Conservation (phyloP, 2,113 vertebrate genomes). For the Lycaon pictus region DNA sequence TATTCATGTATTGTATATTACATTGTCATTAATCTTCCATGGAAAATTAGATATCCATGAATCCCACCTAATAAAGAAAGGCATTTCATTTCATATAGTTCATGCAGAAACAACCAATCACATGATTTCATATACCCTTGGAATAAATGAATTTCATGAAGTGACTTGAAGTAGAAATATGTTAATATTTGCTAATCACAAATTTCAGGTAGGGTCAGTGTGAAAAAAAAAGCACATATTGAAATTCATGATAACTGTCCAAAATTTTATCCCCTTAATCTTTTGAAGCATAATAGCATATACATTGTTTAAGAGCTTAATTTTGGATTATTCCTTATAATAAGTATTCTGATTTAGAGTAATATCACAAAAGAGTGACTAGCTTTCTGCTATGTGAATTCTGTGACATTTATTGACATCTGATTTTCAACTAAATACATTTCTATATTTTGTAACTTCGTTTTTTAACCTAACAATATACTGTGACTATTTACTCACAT, state of each 20-base stretch:
- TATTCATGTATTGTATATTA: background rate
- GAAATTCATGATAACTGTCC: background rate
- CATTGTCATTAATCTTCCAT: background rate
- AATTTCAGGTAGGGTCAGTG: background rate
- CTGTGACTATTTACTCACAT: constrained; percentile 36
- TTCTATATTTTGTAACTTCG: background rate
- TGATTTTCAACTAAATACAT: background rate
- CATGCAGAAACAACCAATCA: background rate
- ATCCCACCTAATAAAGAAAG: background rate
- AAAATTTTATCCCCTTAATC: background rate
- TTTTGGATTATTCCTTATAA: background rate
- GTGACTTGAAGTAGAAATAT: background rate
- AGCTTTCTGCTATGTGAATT: background rate
- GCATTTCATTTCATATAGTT: background rate
- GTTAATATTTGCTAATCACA: background rate
- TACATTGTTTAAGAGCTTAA: background rate
- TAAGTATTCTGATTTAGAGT: background rate
- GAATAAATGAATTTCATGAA: constrained; percentile 14
- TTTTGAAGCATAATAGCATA: background rate
- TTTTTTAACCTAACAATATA: background rate
- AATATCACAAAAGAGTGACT: background rate
- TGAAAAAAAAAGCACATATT: background rate
- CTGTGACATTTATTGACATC: background rate
- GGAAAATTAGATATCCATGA: background rate
- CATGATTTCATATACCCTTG: background rate